phyloP scores from a whole-genome alignment of 2,113 vertebrate genomes.

The Plecturocebus donacophilus region DNA sequence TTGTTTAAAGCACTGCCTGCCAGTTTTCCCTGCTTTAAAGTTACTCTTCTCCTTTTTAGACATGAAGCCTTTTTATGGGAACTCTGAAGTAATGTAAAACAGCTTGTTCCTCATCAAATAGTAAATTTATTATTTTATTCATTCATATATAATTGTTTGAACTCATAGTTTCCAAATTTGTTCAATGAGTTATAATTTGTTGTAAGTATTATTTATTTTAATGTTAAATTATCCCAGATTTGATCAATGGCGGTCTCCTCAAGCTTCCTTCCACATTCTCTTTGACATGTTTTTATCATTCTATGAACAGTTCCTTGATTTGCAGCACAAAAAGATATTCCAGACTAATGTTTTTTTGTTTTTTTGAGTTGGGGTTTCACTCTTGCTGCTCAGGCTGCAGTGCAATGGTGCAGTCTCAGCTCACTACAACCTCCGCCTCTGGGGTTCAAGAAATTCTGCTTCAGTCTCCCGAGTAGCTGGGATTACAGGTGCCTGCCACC shows the following conservation, averaged over 20 bases:
- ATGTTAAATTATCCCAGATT: background rate
- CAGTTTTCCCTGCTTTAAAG: background rate
- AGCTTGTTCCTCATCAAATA: background rate
- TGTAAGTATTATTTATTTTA: conserved; percentile 8
- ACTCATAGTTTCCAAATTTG: background rate
- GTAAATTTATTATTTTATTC: background rate
- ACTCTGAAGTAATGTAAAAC: background rate
- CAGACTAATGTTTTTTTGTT: background rate
- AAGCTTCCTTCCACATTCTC: background rate
- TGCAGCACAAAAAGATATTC: background rate
- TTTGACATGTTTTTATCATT: background rate
- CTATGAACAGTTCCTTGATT: background rate
- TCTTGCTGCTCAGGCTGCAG: no score
- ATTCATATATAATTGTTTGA: background rate
- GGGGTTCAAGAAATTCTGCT: no score
- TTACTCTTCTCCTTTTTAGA: background rate
- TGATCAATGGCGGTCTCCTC: background rate
- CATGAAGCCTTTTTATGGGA: background rate
- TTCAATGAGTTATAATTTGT: background rate
- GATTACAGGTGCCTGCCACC: no score
- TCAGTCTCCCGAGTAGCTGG: no score
- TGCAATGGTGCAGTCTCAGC: no score
- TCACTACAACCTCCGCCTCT: no score
- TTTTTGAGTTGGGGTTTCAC: no score
- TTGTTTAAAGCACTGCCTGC: background rate